These are phyloP conservation scores for Colistium nudipinnis DNA, from an alignment of 2,113 vertebrate genomes.

Conservation along the genomic window DNA sequence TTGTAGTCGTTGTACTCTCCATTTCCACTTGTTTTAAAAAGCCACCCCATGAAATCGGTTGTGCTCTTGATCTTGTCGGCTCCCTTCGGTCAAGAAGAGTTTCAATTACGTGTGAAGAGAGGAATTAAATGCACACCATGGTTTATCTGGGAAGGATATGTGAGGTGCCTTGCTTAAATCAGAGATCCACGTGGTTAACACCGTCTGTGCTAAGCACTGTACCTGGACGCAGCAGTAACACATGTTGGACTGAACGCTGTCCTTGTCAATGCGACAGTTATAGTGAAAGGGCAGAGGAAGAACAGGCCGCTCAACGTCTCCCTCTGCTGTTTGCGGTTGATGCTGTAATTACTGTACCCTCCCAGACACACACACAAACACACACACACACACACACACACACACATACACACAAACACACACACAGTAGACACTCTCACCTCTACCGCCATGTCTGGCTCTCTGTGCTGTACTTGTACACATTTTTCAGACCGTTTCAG, in stretches of 20 bases:
- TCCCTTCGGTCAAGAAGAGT: not conserved
- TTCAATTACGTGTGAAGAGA: not conserved
- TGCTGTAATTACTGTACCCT: conserved; percentile 4
- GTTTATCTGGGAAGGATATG: not conserved
- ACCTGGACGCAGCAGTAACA: conserved; percentile 38
- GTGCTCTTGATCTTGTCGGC: not conserved
- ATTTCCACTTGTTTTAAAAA: not conserved
- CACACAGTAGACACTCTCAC: not conserved
- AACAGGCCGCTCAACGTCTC: conserved; percentile 49
- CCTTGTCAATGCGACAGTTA: conserved; percentile 64
- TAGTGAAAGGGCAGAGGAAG: conserved; percentile 45
- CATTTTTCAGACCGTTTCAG: conserved; percentile 44
- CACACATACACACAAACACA: not conserved
- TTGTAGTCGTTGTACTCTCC: not conserved
- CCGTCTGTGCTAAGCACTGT: conserved; percentile 1
- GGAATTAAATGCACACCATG: not conserved
- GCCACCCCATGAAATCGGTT: not conserved
- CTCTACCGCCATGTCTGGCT: conserved; percentile 33
- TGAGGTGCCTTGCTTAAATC: conserved; percentile 12
- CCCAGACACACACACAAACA: conserved; percentile 16
- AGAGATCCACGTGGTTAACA: conserved; percentile 18
- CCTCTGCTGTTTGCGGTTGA: conserved; percentile 64
- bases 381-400: conserved; percentile 12
- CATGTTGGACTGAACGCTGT: conserved; percentile 35
- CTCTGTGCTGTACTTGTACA: conserved; percentile 28